phyloP scores from a whole-genome alignment of 1,140 invertebrate genomes.

The Bombyx mandarina region DNA sequence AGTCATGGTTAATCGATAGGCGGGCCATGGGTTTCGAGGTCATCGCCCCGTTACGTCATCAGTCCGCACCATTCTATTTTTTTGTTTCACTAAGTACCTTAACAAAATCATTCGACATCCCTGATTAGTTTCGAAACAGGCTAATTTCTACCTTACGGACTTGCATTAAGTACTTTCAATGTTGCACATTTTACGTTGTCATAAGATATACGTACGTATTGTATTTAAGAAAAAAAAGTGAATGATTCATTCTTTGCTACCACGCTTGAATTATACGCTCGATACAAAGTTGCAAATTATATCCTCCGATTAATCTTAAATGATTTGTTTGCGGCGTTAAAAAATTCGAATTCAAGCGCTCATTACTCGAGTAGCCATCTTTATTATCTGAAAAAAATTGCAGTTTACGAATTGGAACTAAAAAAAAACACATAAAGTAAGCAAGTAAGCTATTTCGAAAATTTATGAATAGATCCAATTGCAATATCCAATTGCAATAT shows the following conservation, averaged over 20 bases:
- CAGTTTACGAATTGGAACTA: no score
- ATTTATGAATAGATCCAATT: no score
- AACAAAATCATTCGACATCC: slow-evolving; percentile 4
- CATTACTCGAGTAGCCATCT: no score
- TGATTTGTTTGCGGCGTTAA: slow-evolving; percentile 1
- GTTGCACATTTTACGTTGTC: not conserved
- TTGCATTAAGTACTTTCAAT: not conserved
- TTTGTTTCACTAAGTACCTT: slow-evolving; percentile 31
- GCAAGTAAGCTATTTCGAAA: no score
- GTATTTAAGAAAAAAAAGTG: slow-evolving; percentile 1
- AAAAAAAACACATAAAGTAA: no score
- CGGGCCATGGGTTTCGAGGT: slow-evolving; percentile 30
- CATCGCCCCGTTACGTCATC: slow-evolving; percentile 46
- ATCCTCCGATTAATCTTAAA: slow-evolving; percentile 3
- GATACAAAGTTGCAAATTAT: slow-evolving; percentile 8
- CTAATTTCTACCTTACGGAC: not conserved
- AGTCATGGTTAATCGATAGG: slow-evolving; percentile 32
- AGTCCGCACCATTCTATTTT: slow-evolving; percentile 37
- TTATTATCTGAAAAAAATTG: no score
- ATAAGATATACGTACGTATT: slow-evolving; percentile 1
- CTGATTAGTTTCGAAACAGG: slow-evolving; percentile 1
- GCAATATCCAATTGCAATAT: no score
- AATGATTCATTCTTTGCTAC: slow-evolving; percentile 7
- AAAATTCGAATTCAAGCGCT: no score
- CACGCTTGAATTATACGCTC: slow-evolving; percentile 4